Evolutionary conservation across 2,113 vertebrate genomes (phyloP).

Genomic region (Chamaea fasciata): DNA sequence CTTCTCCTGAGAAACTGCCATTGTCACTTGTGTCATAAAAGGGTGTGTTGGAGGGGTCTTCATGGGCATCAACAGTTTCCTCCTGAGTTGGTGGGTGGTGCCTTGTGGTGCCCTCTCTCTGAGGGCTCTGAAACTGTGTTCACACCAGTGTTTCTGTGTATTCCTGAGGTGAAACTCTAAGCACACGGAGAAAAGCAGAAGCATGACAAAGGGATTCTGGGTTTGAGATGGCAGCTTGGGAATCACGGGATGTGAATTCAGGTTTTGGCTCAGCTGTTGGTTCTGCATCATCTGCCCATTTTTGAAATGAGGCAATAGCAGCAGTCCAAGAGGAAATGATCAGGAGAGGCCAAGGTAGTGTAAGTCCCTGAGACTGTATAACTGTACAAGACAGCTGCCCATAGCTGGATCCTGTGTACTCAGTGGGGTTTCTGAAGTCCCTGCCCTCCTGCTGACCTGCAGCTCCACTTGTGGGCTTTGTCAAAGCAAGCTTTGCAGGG

Average conservation of each 20-base stretch:
- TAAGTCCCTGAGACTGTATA: neutral
- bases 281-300: neutral
- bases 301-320: neutral
- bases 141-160: neutral
- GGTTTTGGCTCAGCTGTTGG: neutral
- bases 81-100: neutral
- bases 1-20: neutral
- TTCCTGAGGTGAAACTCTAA: neutral
- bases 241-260: neutral
- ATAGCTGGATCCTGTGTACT: neutral
- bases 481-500: neutral
- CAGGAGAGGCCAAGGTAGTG: neutral
- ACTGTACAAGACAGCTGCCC: neutral
- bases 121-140: neutral
- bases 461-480: neutral
- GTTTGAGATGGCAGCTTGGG: neutral
- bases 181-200: neutral
- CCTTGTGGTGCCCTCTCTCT: neutral
- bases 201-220: accelerated
- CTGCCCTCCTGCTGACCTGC: neutral
- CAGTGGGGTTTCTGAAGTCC: neutral
- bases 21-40: neutral
- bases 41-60: neutral
- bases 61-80: neutral
- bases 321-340: neutral